These are phyloP conservation scores for Tromatobia lineatoria DNA, from an alignment of 2,888 invertebrate genomes.

Conservation along the genomic window DNA sequence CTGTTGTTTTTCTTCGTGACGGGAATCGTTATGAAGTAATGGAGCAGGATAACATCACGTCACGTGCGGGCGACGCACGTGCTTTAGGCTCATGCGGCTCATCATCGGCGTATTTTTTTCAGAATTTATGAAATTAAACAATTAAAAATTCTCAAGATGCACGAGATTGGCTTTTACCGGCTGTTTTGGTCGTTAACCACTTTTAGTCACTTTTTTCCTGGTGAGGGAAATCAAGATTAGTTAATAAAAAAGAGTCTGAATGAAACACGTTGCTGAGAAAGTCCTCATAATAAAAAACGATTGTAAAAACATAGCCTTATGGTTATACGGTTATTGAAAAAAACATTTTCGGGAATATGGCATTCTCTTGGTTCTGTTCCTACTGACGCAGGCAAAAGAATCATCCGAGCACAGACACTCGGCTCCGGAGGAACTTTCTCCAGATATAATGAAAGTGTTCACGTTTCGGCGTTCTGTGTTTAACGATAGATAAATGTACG, in stretches of 20 bases:
- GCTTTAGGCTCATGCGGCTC: not conserved
- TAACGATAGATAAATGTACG: not conserved
- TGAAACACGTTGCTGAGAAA: not conserved
- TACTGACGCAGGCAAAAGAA: not conserved
- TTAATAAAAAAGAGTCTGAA: not conserved
- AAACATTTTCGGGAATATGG: conserved; percentile 2
- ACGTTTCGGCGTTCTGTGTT: conserved; percentile 9
- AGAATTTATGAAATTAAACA: not conserved
- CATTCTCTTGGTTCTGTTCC: conserved; percentile 16
- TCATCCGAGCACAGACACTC: not conserved
- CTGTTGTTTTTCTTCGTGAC: conserved; percentile 7
- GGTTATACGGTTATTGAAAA: not conserved
- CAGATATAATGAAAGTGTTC: conserved; percentile 47
- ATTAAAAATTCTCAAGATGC: not conserved
- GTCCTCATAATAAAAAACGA: not conserved
- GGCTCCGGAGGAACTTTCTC: conserved; percentile 54
- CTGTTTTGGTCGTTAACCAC: not conserved
- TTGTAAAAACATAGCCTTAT: not conserved
- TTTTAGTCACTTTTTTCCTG: not conserved
- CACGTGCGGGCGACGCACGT: conserved; percentile 26
- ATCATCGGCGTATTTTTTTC: not conserved
- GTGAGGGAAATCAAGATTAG: not conserved
- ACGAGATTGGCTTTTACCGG: conserved; percentile 46
- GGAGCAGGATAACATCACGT: conserved; percentile 1
- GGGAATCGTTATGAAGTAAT: not conserved